Evolutionary conservation across 1,140 invertebrate species (phyloP).

Genomic region (Sinonovacula constricta): DNA sequence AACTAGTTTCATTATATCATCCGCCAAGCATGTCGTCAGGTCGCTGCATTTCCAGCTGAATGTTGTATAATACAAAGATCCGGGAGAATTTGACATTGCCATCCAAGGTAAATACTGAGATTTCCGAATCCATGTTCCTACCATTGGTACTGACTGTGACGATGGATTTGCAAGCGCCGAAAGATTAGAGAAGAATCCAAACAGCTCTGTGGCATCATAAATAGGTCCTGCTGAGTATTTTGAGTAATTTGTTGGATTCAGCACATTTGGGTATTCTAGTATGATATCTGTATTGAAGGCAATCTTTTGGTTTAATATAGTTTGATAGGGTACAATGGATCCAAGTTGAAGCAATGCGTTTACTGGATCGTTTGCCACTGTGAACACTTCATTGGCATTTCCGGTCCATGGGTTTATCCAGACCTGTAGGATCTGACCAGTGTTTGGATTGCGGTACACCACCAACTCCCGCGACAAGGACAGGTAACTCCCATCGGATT

Average conservation of each 20-base stretch:
- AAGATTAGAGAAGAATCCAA: constrained; percentile 48
- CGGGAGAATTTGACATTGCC: constrained; percentile 51
- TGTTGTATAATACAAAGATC: constrained; percentile 52
- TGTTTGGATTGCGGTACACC: constrained; percentile 55
- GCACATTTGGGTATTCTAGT: constrained; percentile 52
- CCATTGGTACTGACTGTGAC: constrained; percentile 10
- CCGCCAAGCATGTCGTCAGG: constrained; percentile 38
- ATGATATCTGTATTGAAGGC: constrained; percentile 47
- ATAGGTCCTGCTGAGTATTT: constrained; percentile 53
- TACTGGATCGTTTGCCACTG: constrained; percentile 57
- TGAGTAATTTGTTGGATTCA: constrained; percentile 44
- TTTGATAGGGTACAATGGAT: constrained; percentile 10
- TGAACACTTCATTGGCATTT: constrained; percentile 55
- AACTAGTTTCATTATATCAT: constrained; percentile 52
- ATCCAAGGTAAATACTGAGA: constrained; percentile 59
- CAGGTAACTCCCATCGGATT: constrained; percentile 47
- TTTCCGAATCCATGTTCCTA: constrained; percentile 50
- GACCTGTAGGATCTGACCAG: constrained; percentile 49
- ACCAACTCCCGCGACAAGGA: constrained; percentile 56
- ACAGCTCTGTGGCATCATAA: constrained; percentile 56
- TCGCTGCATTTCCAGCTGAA: constrained; percentile 55
- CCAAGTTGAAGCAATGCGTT: constrained; percentile 34
- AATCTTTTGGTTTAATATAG: background rate
- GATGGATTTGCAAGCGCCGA: background rate
- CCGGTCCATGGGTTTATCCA: constrained; percentile 45